Evolutionary conservation across 2,888 invertebrate species (phyloP), one percentile per base, ranked within the genome.

Genomic region (Cephus pygmeus): DNA sequence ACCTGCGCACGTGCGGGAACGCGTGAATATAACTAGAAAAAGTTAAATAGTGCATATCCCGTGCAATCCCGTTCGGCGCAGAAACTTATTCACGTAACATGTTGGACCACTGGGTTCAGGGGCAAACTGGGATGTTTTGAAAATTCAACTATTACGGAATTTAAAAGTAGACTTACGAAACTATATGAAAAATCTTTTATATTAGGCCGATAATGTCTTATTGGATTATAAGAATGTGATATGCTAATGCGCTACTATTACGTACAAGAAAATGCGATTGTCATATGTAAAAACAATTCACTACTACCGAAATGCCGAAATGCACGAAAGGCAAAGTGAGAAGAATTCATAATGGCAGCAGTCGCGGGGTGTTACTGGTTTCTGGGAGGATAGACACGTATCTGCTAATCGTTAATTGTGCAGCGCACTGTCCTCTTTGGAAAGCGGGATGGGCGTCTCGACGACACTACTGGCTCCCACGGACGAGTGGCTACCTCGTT

Each of bases 401-500:
- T 23, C 9, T 56, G 56, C 56, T 56, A 56, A 56, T 56, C 56
- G 23, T 56, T 56, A 56, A 56, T 56, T 23, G 23, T 56, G 56
- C 56, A 15, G 56, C 56, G 56, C 23, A 9, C 56, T 56, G 56
- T 56, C 23, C 56, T 56, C 56, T 56, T 23, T 23, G 23, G 23
- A 23, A 23, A 23, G 23, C 23, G 23, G 56, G 56, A 56, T 9
- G 56, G 56, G 23, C 56, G 56, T 56, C 56, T 9, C 56, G 56
- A 71, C 71, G 30, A 71, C 33, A 33, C 71, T 31, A 11, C 33
- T 12, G 33, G 34, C 9, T 71, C 71, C 71, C 30, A 71, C 30
- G 69, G 56, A 56, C 56, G 69, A 40, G 40, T 33, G 75, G 68
- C 69, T n/a, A 15, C 23, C 30, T 34, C 79, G 69, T 79, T 82